Evolutionary conservation across 2,113 vertebrate genomes (phyloP).

Genomic region (Mus spicilegus): DNA sequence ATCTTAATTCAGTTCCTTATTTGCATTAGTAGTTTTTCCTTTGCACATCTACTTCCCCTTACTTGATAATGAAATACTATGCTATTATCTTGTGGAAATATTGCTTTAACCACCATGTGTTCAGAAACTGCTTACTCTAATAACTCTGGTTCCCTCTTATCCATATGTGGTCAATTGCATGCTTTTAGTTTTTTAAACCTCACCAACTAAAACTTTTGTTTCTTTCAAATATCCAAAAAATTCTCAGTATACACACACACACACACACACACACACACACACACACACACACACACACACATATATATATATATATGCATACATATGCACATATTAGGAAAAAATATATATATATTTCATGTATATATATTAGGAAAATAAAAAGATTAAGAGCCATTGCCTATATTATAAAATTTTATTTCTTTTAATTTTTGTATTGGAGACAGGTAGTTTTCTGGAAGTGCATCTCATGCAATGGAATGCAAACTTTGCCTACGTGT

Average conservation of each 20-base stretch:
- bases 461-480: not conserved
- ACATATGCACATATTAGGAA: not conserved
- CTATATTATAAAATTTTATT: not conserved
- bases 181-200: not conserved
- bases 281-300: too few species aligned
- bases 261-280: too few species aligned
- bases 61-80: not conserved
- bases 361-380: not conserved
- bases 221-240: not conserved
- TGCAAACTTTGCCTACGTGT: not conserved
- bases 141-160: not conserved
- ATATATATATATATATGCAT: not conserved
- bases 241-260: too few species aligned
- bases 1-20: not conserved
- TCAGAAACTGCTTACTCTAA: not conserved
- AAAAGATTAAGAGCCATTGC: not conserved
- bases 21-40: not conserved
- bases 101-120: not conserved
- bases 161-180: not conserved
- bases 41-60: not conserved
- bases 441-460: not conserved
- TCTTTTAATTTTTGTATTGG: not conserved
- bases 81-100: not conserved
- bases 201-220: not conserved
- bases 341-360: not conserved